Evolutionary conservation across 2,113 vertebrate species (phyloP), one percentile per base, ranked within the genome.

Genomic region (Pristiophorus japonicus): DNA sequence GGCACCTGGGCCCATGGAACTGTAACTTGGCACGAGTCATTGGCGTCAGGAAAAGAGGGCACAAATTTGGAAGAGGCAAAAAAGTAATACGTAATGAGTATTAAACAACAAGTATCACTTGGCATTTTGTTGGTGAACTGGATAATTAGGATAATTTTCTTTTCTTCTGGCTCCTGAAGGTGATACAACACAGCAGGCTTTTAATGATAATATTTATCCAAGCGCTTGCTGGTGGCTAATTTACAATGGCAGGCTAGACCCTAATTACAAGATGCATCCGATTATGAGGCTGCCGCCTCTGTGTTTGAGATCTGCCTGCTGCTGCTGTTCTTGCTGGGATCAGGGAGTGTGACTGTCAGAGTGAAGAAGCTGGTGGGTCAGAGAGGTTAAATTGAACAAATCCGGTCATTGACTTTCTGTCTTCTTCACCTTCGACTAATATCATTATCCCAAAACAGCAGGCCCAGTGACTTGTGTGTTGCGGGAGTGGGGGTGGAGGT

Each of bases 361-460:
- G 91, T 96, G 96, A 96, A 96, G 84, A 75, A 95, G 95, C 59
- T 73, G 62, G 88, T 92, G 27, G 97, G 96, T 97, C 96, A 97
- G 47, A 95, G 96, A 95, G 97, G 97, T 97, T 97, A 97, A 97
- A 97, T 96, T 96, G 96, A 96, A 97, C 96, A 97, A 97, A 97
- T 97, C 96, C 96, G 96, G 95, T 96, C 96, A 97, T 97, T 97
- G 97, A 97, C 96, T 96, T 97, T 96, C 96, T 97, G 97, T 97
- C 96, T 96, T 65, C 96, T 96, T 94, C 95, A 96, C 96, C 96
- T 96, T 96, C 96, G 95, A 96, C 96, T 97, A 96, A 97, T 96
- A 96, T 96, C 96, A 96, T 96, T 96, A 96, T 96, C 96, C 96
- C 95, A 95, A 95, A 63, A 87, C 47, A 45, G 95, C 96, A 96